Base-by-base conservation (phyloP, 2,888 invertebrate species). In the Macrosoma leucophasiata region DNA sequence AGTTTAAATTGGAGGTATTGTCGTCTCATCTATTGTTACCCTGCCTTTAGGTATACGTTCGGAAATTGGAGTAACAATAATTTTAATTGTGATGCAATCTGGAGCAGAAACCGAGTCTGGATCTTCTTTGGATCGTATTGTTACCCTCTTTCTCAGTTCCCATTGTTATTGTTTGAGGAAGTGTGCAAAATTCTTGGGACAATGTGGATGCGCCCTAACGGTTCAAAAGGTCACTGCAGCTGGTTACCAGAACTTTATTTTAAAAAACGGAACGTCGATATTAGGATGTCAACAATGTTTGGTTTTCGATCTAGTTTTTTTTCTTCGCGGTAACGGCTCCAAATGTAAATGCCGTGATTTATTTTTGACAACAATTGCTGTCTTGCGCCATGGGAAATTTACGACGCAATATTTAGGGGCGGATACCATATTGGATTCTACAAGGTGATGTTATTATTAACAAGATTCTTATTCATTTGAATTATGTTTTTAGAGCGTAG, bases 321-420 rank as follows among this genome's bases (percentile, higher is more conserved):
- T 55, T 48, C 56, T 53, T 55, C 55, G 55, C 68, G 21, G 35
- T 30, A 20, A 35, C 29, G 23, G 26, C 21, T 25, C 21, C 35
- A 35, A 30, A 30, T 70, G 67, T 69, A 67, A 65, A 69, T 68
- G 64, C 52, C 55, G 58, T 82, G 78, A 79, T 79, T 81, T 81
- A 82, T 79, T 77, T 71, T 66, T 65, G 72, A 77, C 78, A 78
- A 75, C 76, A 75, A 76, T 74, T 58, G 62, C 55, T 59, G 55
- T 57, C 52, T 50, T 47, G 55, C 52, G 55, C 69, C 77, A 76
- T 81, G 82, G 78, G 81, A 82, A 78, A 78, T 82, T 79, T 81
- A 81, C 72, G 79, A 74, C 50, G 58, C 57, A 51, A 59, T 64
- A 55, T 54, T 53, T 52, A 76, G 68, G 77, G 77, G 75, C 72